Percentiles rank a stretch among this genome's conserved stretches.
Evolutionary conservation across 2,888 invertebrate genomes (phyloP).

Genomic region (Epirrita christyi): DNA sequence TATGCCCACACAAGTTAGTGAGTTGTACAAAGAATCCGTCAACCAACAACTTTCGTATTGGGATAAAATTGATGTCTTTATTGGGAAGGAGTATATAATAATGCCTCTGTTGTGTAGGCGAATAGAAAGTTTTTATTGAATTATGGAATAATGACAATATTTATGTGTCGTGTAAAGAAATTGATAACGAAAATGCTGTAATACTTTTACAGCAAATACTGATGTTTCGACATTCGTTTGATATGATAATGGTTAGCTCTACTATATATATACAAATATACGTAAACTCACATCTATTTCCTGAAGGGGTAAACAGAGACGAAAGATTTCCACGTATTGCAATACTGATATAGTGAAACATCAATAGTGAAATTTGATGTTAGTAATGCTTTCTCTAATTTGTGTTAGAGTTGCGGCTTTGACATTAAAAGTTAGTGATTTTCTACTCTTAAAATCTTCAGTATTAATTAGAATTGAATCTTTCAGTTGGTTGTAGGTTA

Average conservation of each 20-base stretch:
- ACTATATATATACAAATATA: too few relatives aligned
- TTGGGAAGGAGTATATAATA: conserved; percentile 32
- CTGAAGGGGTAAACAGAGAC: too few relatives aligned
- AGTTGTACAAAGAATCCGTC: conserved; percentile 9
- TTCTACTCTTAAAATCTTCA: too few relatives aligned
- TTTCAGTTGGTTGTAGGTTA: too few relatives aligned
- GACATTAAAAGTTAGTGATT: too few relatives aligned
- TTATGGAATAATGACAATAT: conserved; percentile 6
- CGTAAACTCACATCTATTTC: too few relatives aligned
- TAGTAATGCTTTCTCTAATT: too few relatives aligned
- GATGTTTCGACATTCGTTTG: background rate
- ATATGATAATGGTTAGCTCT: background rate
- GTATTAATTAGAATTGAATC: too few relatives aligned
- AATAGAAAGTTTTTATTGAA: conserved; percentile 16
- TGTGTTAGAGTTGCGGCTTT: too few relatives aligned
- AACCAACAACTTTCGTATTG: conserved; percentile 5
- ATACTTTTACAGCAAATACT: background rate
- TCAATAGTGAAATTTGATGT: too few relatives aligned
- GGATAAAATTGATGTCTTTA: conserved; percentile 38
- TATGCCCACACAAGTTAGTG: conserved; percentile 16
- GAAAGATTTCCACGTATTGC: too few relatives aligned
- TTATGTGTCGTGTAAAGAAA: background rate
- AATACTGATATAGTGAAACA: too few relatives aligned
- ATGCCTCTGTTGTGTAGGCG: conserved; percentile 18
- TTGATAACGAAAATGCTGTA: background rate